Evolutionary conservation across 2,797 vertebrate species (phyloP).

Genomic region (Gymnoscopelus microlampas): DNA sequence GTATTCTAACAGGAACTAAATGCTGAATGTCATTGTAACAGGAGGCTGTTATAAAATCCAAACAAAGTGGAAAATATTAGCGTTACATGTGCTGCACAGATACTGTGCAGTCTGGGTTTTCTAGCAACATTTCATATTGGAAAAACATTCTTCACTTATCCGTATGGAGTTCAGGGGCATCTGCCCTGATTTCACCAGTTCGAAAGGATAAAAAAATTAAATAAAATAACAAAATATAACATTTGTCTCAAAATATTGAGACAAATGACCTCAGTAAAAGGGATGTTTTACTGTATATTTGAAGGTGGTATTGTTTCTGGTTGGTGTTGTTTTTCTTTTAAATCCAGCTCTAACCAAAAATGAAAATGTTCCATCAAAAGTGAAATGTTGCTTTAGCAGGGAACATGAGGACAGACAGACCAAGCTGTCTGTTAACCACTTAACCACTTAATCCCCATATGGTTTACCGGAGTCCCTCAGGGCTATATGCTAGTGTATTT

Average conservation of each 20-base stretch:
- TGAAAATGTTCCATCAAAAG: background rate
- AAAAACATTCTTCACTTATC: conserved; percentile 22
- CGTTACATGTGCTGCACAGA: background rate
- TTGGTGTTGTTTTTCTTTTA: no score
- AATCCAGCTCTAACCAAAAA: background rate
- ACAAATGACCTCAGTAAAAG: no score
- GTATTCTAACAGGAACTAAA: conserved; percentile 5
- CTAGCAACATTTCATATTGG: background rate
- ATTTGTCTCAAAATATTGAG: no score
- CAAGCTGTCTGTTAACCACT: conserved; percentile 1
- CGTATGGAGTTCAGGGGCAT: background rate
- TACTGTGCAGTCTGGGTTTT: conserved; percentile 8
- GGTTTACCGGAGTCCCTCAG: no score
- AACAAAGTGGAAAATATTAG: conserved; percentile 1
- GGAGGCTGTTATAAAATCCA: conserved; percentile 14
- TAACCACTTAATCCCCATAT: no score
- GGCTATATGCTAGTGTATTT: no score
- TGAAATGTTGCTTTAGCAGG: conserved; percentile 13
- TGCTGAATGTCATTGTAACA: conserved; percentile 3
- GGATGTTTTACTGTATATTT: no score
- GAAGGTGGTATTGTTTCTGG: no score
- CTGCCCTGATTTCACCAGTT: no score
- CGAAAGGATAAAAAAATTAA: no score
- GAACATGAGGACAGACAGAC: conserved; percentile 2
- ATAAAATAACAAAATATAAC: no score